phyloP scores from a whole-genome alignment of 2,113 vertebrate genomes.

The Nymphicus hollandicus region DNA sequence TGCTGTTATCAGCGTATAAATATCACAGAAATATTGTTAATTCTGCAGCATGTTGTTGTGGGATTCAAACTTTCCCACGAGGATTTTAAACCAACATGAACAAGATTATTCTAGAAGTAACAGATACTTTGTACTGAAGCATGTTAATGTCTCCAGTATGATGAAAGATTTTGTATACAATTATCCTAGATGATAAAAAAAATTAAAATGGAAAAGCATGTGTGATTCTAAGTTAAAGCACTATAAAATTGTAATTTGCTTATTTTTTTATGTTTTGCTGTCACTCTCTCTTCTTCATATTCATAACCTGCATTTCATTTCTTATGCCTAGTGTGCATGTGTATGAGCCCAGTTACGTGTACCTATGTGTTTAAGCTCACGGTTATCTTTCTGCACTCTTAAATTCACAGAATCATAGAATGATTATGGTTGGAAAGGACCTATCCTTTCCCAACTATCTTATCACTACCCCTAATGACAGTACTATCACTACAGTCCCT shows the following conservation, averaged over 20 bases:
- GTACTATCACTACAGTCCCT: neutral
- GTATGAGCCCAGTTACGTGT: neutral
- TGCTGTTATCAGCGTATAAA: neutral
- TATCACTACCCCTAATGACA: neutral
- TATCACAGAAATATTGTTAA: neutral
- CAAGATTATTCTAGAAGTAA: neutral
- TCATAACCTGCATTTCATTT: rapidly evolving
- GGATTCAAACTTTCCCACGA: neutral
- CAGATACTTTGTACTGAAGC: neutral
- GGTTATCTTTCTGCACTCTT: neutral
- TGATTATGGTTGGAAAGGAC: neutral
- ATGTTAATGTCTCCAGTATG: neutral
- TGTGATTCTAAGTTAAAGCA: neutral
- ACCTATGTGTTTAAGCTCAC: neutral
- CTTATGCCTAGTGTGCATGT: neutral
- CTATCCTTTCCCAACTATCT: neutral
- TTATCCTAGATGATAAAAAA: neutral
- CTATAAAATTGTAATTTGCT: neutral
- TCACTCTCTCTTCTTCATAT: neutral
- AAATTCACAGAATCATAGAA: neutral
- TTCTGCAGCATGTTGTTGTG: neutral
- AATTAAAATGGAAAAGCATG: neutral
- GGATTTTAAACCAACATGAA: neutral
- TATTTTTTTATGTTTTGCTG: neutral
- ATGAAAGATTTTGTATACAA: neutral